These are phyloP conservation scores for Eupsittula cactorum DNA, from an alignment of 2,113 vertebrate genomes.

Conservation along the genomic window DNA sequence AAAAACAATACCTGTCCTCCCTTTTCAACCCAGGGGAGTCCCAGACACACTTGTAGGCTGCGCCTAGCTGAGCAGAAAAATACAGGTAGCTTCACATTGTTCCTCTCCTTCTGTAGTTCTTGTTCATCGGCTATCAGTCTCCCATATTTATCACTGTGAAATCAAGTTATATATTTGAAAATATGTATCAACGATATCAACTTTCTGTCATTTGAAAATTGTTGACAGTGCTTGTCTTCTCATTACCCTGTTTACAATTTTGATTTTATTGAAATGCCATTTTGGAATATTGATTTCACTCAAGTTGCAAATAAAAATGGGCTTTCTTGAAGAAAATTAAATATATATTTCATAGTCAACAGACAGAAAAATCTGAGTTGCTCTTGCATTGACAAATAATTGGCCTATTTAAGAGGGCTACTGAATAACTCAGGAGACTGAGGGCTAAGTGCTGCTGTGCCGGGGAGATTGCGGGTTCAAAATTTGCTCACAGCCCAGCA, in stretches of 20 bases:
- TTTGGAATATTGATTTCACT: constrained; percentile 29
- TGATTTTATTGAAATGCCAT: constrained; percentile 24
- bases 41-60: neutral
- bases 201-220: neutral
- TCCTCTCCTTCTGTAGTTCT: neutral
- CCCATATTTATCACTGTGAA: neutral
- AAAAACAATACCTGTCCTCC: neutral
- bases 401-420: neutral
- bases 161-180: neutral
- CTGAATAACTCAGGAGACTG: neutral
- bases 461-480: neutral
- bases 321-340: constrained; percentile 18
- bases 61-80: neutral
- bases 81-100: neutral
- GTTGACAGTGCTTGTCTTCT: neutral
- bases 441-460: neutral
- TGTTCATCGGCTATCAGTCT: neutral
- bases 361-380: neutral
- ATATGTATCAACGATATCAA: neutral
- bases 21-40: neutral
- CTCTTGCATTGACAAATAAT: neutral
- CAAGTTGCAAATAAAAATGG: neutral
- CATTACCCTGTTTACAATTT: neutral
- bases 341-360: neutral
- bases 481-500: neutral